A percentile compares a stretch with the other conserved stretches of the same genome.
Evolutionary conservation across 1,140 invertebrate genomes (phyloP).

Genomic region (Temnothorax curvispinosus): DNA sequence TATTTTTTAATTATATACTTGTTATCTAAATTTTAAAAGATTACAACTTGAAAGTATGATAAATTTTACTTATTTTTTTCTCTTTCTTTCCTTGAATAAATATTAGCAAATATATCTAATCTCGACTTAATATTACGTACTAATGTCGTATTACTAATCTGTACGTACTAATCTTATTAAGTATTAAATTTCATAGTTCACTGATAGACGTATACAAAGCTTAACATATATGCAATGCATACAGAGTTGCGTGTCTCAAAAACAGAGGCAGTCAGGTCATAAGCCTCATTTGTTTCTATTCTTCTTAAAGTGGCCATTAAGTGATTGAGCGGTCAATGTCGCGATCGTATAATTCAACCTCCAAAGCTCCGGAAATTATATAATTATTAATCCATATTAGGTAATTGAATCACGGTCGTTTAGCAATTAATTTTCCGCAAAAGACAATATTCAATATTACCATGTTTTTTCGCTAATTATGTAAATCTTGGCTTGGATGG

Average conservation of each 20-base stretch:
- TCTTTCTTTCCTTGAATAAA: background rate
- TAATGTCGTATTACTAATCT: too few species aligned
- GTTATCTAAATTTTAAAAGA: background rate
- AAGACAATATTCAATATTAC: background rate
- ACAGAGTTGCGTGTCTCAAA: background rate
- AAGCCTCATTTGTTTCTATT: slow-evolving; percentile 64
- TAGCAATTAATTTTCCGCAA: slow-evolving; percentile 13
- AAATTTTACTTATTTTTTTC: background rate
- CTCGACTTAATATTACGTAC: background rate
- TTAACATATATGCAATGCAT: background rate
- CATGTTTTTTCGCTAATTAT: background rate
- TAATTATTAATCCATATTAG: slow-evolving; percentile 63
- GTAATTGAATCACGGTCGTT: slow-evolving; percentile 36
- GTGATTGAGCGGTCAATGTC: slow-evolving; percentile 70
- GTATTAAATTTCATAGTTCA: too few species aligned
- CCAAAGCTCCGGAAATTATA: slow-evolving; percentile 62
- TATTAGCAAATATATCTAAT: background rate
- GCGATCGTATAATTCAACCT: slow-evolving; percentile 41
- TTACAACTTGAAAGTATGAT: background rate
- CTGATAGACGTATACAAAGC: background rate
- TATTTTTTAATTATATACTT: background rate
- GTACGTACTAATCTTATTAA: background rate
- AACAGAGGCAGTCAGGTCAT: slow-evolving; percentile 31
- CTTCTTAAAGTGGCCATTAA: slow-evolving; percentile 44
- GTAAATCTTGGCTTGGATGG: background rate